These are phyloP conservation scores for Aspidapion aeneum DNA, from an alignment of 2,888 invertebrate genomes.

Conservation along the genomic window DNA sequence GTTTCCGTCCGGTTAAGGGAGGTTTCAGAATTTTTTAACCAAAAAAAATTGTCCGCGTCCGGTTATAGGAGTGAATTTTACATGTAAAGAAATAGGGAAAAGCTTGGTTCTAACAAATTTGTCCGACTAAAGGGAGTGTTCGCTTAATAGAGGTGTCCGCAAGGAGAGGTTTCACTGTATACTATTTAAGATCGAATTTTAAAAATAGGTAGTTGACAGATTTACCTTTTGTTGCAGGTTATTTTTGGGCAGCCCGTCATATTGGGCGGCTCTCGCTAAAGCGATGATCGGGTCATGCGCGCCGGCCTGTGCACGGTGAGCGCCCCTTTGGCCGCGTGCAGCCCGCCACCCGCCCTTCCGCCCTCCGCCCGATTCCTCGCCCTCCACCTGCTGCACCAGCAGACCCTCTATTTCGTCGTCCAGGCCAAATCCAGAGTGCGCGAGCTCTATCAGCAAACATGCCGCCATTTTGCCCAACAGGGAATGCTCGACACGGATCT, in stretches of 20 bases:
- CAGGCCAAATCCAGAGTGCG: slow-evolving; percentile 83
- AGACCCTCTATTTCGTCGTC: slow-evolving; percentile 55
- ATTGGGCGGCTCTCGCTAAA: slow-evolving; percentile 62
- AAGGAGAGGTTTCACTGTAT: no score
- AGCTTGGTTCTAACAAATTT: no score
- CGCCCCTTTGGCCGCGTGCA: slow-evolving; percentile 76
- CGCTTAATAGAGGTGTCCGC: no score
- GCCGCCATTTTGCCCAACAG: slow-evolving; percentile 74
- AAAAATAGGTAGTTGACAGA: no score
- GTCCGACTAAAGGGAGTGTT: no score
- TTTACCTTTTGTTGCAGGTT: slow-evolving; percentile 36
- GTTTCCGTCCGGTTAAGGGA: no score
- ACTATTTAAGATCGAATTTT: no score
- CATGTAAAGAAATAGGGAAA: no score
- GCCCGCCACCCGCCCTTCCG: slow-evolving; percentile 57
- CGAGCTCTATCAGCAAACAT: slow-evolving; percentile 78
- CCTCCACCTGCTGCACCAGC: slow-evolving; percentile 60
- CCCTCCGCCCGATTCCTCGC: slow-evolving; percentile 63
- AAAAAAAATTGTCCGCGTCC: no score
- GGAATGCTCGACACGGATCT: slow-evolving; percentile 82
- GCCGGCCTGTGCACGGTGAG: slow-evolving; percentile 77
- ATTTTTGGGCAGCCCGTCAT: slow-evolving; percentile 39
- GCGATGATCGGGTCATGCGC: slow-evolving; percentile 52
- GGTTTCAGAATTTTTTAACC: no score
- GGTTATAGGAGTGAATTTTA: no score